Percentiles rank a stretch among this genome's conserved stretches.
phyloP scores from a whole-genome alignment of 2,888 invertebrate species.

The Seira ritae region DNA sequence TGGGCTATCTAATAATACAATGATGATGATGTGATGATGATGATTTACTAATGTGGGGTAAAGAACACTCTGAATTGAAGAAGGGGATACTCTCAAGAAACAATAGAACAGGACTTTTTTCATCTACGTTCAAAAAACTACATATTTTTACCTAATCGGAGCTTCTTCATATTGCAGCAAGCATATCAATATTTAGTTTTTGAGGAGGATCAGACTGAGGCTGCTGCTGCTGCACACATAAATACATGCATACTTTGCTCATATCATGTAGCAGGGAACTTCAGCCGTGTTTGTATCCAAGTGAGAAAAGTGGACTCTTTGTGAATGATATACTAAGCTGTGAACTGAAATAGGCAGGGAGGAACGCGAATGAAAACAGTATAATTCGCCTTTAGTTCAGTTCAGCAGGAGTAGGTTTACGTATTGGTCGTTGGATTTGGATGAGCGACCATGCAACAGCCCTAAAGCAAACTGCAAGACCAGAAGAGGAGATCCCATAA shows the following conservation, averaged over 20 bases:
- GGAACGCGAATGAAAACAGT: background rate
- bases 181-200: background rate
- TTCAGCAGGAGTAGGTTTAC: background rate
- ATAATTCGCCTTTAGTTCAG: background rate
- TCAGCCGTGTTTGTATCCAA: background rate
- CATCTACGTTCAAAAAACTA: background rate
- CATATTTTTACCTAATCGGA: background rate
- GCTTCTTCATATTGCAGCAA: background rate
- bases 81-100: background rate
- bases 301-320: constrained; percentile 6
- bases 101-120: constrained; percentile 13
- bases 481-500: background rate
- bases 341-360: background rate
- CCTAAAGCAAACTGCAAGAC: background rate
- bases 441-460: constrained; percentile 46
- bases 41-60: background rate
- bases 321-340: background rate
- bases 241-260: background rate
- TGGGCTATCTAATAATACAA: too few relatives aligned
- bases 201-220: background rate
- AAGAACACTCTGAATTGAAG: background rate
- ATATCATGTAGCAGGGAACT: background rate
- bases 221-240: background rate
- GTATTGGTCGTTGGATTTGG: constrained; percentile 19
- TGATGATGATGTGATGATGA: too few relatives aligned